A percentile compares a stretch with the other conserved stretches of the same genome.
phyloP scores from a whole-genome alignment of 2,888 invertebrate species.

The Apodemia mormo region DNA sequence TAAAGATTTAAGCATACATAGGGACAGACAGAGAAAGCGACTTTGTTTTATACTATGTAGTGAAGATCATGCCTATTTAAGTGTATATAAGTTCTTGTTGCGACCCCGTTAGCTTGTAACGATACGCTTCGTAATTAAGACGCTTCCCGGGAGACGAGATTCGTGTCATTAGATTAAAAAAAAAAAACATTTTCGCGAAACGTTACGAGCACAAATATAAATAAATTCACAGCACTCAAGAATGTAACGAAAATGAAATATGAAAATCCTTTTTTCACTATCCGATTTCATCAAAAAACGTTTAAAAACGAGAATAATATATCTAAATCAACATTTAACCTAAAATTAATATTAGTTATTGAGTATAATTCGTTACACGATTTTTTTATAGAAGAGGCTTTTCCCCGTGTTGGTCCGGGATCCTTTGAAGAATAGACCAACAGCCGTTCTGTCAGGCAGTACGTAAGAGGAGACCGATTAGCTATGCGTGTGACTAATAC shows the following conservation, averaged over 20 bases:
- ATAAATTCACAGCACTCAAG: conserved; percentile 49
- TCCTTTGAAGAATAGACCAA: no score
- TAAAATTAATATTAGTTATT: no score
- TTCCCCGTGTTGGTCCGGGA: no score
- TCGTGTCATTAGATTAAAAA: conserved; percentile 52
- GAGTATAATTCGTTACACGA: no score
- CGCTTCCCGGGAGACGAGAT: conserved; percentile 47
- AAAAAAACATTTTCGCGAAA: conserved; percentile 45
- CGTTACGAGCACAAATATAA: conserved; percentile 42
- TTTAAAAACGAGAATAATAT: background rate
- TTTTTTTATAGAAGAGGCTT: no score
- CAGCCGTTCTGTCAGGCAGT: no score
- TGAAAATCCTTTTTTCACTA: conserved; percentile 8
- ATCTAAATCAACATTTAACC: background rate
- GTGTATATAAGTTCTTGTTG: conserved; percentile 17
- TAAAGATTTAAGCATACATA: no score
- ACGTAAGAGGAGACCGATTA: no score
- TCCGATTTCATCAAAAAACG: background rate
- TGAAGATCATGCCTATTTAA: background rate
- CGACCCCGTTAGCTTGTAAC: conserved; percentile 52
- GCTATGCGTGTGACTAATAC: no score
- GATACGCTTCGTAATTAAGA: conserved; percentile 56
- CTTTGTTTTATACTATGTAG: no score
- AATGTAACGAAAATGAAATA: conserved; percentile 31
- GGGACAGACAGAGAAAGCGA: no score